phyloP scores from a whole-genome alignment of 2,113 vertebrate species.

The Martes martes region DNA sequence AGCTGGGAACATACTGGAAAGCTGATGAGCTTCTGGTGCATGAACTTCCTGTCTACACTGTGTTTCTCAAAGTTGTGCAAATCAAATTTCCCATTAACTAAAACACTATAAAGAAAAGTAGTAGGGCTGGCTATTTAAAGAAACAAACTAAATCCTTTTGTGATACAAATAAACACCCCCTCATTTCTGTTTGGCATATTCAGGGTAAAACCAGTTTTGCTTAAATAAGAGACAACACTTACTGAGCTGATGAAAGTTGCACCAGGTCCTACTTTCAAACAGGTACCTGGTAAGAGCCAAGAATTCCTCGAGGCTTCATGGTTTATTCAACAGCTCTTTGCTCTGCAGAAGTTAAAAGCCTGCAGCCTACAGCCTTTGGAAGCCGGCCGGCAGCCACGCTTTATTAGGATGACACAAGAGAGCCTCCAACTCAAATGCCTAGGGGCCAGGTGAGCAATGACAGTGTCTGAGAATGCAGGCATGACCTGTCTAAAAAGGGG shows the following conservation, averaged over 20 bases:
- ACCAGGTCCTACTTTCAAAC: not conserved
- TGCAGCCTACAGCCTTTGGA: not conserved
- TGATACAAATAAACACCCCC: conserved; percentile 72
- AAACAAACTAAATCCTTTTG: conserved; percentile 61
- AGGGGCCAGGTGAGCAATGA: not conserved
- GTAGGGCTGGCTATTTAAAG: conserved; percentile 63
- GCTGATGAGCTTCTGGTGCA: not conserved
- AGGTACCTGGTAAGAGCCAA: conserved; percentile 12
- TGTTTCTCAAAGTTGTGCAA: conserved; percentile 3
- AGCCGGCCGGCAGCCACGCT: not conserved
- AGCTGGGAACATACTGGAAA: not conserved
- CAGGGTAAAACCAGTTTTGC: conserved; percentile 37
- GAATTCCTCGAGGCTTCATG: not conserved
- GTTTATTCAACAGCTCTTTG: not conserved
- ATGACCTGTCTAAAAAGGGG: not conserved
- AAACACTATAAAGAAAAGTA: conserved; percentile 45
- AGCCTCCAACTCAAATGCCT: not conserved
- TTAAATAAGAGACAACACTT: conserved; percentile 15
- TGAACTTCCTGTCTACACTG: not conserved
- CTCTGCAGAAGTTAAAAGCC: not conserved
- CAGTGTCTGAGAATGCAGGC: not conserved
- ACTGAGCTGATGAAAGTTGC: not conserved
- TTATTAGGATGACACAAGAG: not conserved
- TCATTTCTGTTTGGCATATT: conserved; percentile 63
- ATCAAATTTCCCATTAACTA: conserved; percentile 51